A percentile compares a stretch with the other conserved stretches of the same genome.
Evolutionary conservation across 2,888 invertebrate genomes (phyloP).

Genomic region (Andrena trimmerana): DNA sequence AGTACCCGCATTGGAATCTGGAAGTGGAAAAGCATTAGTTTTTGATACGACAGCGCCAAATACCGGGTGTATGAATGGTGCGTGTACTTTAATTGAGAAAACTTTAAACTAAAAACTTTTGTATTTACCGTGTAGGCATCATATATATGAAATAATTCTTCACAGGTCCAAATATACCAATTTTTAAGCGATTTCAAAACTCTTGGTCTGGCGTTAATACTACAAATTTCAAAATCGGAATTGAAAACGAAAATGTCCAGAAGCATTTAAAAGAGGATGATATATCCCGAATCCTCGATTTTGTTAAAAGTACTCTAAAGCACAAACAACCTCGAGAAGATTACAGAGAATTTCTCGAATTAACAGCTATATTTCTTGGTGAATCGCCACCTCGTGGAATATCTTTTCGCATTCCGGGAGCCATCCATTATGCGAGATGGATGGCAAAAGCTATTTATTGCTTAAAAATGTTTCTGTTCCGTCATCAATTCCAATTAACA

Average conservation of each 20-base stretch:
- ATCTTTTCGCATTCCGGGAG: conserved; percentile 8
- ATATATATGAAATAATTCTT: conserved; percentile 7
- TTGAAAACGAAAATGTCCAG: background rate
- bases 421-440: conserved; percentile 27
- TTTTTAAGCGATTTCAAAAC: no score
- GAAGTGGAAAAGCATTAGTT: background rate
- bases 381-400: background rate
- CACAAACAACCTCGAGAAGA: background rate
- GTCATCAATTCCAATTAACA: conserved; percentile 3
- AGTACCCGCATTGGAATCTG: conserved; percentile 1
- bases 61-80: background rate
- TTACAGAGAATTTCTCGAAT: conserved; percentile 12
- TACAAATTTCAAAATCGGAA: no score
- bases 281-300: background rate
- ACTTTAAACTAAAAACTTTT: background rate
- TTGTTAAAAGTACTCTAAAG: conserved; percentile 4
- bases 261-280: conserved; percentile 1
- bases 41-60: conserved; percentile 1
- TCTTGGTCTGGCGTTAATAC: no score
- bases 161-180: background rate
- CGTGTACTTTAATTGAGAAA: background rate
- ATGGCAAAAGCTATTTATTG: conserved; percentile 31
- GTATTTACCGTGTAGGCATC: conserved; percentile 8
- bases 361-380: conserved; percentile 1
- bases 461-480: conserved; percentile 32